Conservation (phyloP, 2,113 vertebrate species). For the Clupea harengus region DNA sequence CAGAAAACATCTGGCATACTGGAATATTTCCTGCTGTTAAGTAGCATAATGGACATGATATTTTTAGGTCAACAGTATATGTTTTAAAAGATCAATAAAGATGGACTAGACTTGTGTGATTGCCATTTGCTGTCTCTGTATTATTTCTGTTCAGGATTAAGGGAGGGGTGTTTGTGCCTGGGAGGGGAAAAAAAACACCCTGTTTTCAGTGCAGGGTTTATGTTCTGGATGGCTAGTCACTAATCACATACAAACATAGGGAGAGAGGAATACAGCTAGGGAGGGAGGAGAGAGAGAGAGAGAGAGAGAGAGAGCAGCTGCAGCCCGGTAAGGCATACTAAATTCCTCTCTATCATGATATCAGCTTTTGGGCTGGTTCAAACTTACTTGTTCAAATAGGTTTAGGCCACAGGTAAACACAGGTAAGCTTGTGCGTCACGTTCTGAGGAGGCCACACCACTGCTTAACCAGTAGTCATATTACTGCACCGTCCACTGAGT, state of each 20-base stretch:
- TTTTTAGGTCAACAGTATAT: not conserved
- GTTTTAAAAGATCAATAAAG: slow-evolving; percentile 17
- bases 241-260: slow-evolving; percentile 46
- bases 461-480: not conserved
- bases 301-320: slow-evolving; percentile 32
- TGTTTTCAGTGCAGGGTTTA: slow-evolving; percentile 33
- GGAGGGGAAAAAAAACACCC: not conserved
- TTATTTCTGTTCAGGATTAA: not conserved
- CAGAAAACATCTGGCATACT: not conserved
- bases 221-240: slow-evolving; percentile 46
- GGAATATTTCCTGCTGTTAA: not conserved
- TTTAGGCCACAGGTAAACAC: not conserved
- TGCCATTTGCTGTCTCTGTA: slow-evolving; percentile 19
- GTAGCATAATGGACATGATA: not conserved
- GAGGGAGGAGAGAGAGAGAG: slow-evolving; percentile 19
- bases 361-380: slow-evolving; percentile 1
- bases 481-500: not conserved
- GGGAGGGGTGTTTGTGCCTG: not conserved
- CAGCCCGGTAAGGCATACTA: slow-evolving; percentile 31
- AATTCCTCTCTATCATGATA: slow-evolving; percentile 24
- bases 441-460: not conserved
- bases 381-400: not conserved
- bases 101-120: slow-evolving; percentile 27
- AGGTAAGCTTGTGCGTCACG: not conserved
- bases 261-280: slow-evolving; percentile 11